A percentile compares a stretch with the other conserved stretches of the same genome.
phyloP scores from a whole-genome alignment of 1,140 invertebrate species.

The Phymastichus coffea region DNA sequence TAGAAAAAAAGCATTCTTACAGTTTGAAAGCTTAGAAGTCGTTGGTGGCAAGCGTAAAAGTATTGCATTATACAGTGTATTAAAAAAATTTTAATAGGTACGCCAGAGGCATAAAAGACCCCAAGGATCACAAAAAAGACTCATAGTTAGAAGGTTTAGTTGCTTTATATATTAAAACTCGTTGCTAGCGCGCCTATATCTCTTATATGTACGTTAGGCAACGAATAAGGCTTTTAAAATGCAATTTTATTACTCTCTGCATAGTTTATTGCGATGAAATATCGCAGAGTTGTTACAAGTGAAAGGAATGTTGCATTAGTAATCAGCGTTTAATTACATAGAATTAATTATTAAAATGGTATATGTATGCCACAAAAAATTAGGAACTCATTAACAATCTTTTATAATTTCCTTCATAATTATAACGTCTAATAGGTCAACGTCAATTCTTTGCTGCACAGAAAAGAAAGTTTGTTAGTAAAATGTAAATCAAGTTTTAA shows the following conservation, averaged over 20 bases:
- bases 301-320: constrained; percentile 28
- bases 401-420: constrained; percentile 12
- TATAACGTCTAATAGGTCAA: constrained; percentile 5
- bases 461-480: background rate
- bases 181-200: background rate
- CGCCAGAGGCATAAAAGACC: background rate
- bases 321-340: constrained; percentile 8
- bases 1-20: too few relatives aligned
- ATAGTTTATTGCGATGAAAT: constrained; percentile 23
- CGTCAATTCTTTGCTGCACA: background rate
- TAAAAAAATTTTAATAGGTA: constrained; percentile 19
- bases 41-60: constrained; percentile 3
- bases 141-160: constrained; percentile 12
- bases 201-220: background rate
- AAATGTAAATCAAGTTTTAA: too few relatives aligned
- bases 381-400: constrained; percentile 15
- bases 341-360: constrained; percentile 21
- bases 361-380: background rate
- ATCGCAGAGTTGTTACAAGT: constrained; percentile 24
- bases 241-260: constrained; percentile 26
- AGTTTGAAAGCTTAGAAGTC: too few relatives aligned
- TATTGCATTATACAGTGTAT: constrained; percentile 12
- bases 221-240: constrained; percentile 19
- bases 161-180: constrained; percentile 20
- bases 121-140: background rate